Percentiles rank a stretch among this genome's conserved stretches.
Evolutionary conservation across 2,113 vertebrate genomes (phyloP).

Genomic region (Thunnus maccoyii): DNA sequence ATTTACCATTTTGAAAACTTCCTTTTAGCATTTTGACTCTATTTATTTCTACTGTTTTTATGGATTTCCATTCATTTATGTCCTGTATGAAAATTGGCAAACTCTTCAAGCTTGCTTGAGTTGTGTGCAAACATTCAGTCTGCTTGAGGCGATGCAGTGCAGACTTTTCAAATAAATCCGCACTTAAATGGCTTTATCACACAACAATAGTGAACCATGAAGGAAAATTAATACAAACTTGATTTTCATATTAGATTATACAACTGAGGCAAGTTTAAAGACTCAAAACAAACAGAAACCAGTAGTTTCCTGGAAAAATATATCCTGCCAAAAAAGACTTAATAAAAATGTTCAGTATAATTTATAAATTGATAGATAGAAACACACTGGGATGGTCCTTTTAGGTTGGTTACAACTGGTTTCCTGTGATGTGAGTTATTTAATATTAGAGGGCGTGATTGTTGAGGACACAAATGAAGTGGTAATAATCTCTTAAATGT

Average conservation of each 20-base stretch:
- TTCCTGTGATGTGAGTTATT: conserved; percentile 15
- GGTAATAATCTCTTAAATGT: conserved; percentile 17
- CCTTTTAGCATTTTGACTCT: too few species aligned
- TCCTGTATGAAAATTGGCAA: neutral
- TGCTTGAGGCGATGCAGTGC: neutral
- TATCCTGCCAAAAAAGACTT: too few species aligned
- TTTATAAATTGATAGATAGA: neutral
- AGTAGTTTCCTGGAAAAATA: neutral
- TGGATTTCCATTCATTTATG: neutral
- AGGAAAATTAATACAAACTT: neutral
- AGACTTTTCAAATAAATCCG: neutral
- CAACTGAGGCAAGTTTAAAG: neutral
- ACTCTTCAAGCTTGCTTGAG: neutral
- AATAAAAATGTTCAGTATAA: neutral
- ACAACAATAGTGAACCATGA: too few species aligned
- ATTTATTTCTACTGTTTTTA: too few species aligned
- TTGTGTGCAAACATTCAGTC: neutral
- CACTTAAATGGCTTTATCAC: neutral
- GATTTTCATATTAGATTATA: neutral
- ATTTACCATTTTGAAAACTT: too few species aligned
- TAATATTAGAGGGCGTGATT: neutral
- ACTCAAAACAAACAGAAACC: neutral
- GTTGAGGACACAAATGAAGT: neutral
- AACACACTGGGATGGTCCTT: neutral
- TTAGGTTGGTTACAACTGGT: neutral